These are phyloP conservation scores for Turdus rufiventris DNA, from an alignment of 2,113 vertebrate species.

Conservation along the genomic window DNA sequence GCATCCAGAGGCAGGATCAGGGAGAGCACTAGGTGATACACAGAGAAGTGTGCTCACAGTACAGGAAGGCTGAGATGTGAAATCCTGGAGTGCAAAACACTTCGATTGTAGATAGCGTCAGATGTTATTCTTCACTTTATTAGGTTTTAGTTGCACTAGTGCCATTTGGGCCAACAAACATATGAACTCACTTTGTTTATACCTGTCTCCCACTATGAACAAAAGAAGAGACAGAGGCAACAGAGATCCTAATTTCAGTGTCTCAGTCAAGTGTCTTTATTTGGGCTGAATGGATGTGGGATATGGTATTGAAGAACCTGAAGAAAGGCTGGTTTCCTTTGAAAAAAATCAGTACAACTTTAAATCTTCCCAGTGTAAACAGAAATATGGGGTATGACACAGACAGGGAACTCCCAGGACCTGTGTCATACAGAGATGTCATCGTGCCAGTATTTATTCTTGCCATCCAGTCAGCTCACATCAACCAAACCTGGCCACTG, in stretches of 20 bases:
- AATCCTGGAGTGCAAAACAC: background rate
- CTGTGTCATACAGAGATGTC: background rate
- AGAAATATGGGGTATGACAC: background rate
- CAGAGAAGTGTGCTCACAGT: accelerated
- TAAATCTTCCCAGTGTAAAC: background rate
- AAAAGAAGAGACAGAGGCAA: background rate
- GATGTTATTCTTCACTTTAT: background rate
- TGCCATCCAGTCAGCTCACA: background rate
- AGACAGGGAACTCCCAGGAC: background rate
- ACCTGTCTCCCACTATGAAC: background rate
- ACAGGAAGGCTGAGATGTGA: background rate
- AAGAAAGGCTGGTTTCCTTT: background rate
- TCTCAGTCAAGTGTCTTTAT: background rate
- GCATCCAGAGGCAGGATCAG: background rate
- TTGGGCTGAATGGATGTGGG: background rate
- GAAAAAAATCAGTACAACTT: background rate
- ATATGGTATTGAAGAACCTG: background rate
- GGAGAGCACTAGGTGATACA: background rate
- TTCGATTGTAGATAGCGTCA: background rate
- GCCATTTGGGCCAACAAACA: background rate
- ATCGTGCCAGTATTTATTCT: background rate
- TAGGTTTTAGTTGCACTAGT: background rate
- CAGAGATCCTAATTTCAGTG: background rate
- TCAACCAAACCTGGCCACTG: background rate
- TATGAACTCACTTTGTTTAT: background rate